A percentile compares a stretch with the other conserved stretches of the same genome.
Conservation (phyloP, 2,113 vertebrate species). For the Prochilodus magdalenae region DNA sequence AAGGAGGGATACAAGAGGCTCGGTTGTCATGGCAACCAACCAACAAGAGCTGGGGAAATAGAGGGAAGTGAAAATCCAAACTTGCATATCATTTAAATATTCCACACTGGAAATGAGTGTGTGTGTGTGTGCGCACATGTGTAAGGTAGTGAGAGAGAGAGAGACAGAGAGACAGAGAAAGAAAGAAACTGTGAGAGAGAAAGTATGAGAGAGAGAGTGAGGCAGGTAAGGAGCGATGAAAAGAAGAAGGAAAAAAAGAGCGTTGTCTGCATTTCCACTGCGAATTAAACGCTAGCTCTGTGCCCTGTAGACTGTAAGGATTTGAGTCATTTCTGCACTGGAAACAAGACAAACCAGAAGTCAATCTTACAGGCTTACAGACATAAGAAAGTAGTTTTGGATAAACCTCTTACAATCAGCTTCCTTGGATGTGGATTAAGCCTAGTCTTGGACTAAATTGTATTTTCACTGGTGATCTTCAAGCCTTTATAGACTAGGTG, state of each 20-base stretch:
- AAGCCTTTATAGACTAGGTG: neutral
- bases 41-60: neutral
- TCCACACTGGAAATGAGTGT: constrained; percentile 7
- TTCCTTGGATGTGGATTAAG: neutral
- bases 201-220: too few species aligned
- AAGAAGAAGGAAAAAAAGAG: neutral
- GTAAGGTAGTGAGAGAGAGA: neutral
- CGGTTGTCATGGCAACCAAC: constrained; percentile 55
- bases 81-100: constrained; percentile 38
- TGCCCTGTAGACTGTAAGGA: neutral
- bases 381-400: neutral
- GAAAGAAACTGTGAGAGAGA: neutral
- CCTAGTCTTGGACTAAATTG: neutral
- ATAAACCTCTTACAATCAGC: neutral
- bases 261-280: neutral
- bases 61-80: neutral
- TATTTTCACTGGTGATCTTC: neutral
- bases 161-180: neutral
- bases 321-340: neutral
- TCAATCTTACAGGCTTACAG: neutral
- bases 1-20: constrained; percentile 35
- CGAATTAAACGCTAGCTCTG: neutral
- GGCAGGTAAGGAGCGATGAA: neutral
- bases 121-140: neutral
- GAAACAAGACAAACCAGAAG: neutral